phyloP scores from a whole-genome alignment of 2,113 vertebrate species.

The Emydura subglobosa region DNA sequence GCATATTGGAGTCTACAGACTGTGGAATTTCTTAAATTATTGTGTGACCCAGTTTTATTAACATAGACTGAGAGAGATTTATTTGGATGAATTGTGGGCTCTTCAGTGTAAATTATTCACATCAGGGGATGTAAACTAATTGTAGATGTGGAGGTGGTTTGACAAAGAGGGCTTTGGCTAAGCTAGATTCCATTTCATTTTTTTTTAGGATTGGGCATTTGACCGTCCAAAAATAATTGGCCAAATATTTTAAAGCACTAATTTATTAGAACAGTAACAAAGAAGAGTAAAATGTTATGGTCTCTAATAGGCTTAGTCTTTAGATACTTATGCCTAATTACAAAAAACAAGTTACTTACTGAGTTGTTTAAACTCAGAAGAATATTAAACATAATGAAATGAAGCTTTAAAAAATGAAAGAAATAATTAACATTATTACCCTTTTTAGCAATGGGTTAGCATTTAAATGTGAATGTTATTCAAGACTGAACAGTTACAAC shows the following conservation, averaged over 20 bases:
- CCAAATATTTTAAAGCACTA: not conserved
- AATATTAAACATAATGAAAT: not conserved
- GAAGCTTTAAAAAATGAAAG: not conserved
- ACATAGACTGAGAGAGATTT: not conserved
- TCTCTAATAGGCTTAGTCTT: not conserved
- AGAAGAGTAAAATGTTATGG: not conserved
- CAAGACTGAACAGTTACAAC: not conserved
- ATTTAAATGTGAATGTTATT: not conserved
- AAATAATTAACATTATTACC: not conserved
- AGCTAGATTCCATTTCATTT: not conserved
- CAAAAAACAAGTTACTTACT: not conserved
- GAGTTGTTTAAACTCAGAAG: not conserved
- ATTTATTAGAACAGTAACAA: not conserved
- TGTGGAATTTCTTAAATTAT: not conserved
- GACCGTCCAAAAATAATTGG: not conserved
- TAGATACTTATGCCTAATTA: not conserved
- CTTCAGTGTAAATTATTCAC: not conserved
- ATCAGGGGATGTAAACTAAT: not conserved
- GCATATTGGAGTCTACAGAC: not conserved
- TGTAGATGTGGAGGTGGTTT: not conserved
- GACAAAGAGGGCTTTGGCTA: not conserved
- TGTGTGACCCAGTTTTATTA: not conserved
- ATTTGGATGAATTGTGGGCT: not conserved
- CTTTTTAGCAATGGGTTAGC: not conserved
- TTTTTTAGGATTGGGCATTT: not conserved